Conservation (phyloP, 2,888 invertebrate species). For the Chrysomela aeneicollis region DNA sequence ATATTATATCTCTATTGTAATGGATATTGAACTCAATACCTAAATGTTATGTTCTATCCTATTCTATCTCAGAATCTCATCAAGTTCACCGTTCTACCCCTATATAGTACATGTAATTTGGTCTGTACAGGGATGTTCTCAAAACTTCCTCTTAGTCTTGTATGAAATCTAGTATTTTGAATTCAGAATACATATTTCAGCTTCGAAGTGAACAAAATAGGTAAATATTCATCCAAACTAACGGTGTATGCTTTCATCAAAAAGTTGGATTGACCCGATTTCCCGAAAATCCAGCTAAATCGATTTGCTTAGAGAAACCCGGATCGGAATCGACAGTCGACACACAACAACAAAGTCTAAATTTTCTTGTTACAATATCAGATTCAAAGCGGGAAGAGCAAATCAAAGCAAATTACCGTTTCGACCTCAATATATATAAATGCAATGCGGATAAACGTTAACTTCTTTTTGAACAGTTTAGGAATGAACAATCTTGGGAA, state of each 20-base stretch:
- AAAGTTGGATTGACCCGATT: conserved; percentile 32
- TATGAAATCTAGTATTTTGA: too few relatives aligned
- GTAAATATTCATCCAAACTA: conserved; percentile 23
- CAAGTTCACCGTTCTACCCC: too few relatives aligned
- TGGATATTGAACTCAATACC: too few relatives aligned
- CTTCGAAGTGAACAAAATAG: conserved; percentile 22
- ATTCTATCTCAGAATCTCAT: too few relatives aligned
- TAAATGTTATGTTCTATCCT: too few relatives aligned
- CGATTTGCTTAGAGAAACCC: conserved; percentile 31
- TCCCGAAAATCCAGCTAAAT: conserved; percentile 30
- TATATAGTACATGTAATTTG: too few relatives aligned
- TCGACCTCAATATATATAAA: background rate
- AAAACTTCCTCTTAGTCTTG: too few relatives aligned
- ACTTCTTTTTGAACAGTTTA: too few relatives aligned
- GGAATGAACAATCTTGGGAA: too few relatives aligned
- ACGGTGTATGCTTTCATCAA: conserved; percentile 27
- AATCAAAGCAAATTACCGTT: background rate
- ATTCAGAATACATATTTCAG: conserved; percentile 26
- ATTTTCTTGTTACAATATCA: conserved; percentile 4
- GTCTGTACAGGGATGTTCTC: too few relatives aligned
- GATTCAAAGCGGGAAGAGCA: background rate
- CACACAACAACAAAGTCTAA: background rate
- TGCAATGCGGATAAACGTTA: too few relatives aligned
- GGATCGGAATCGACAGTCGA: conserved; percentile 29
- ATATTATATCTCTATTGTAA: too few relatives aligned